Evolutionary conservation across 2,113 vertebrate species (phyloP), one percentile per base, ranked within the genome.

Genomic region (Progne subis): DNA sequence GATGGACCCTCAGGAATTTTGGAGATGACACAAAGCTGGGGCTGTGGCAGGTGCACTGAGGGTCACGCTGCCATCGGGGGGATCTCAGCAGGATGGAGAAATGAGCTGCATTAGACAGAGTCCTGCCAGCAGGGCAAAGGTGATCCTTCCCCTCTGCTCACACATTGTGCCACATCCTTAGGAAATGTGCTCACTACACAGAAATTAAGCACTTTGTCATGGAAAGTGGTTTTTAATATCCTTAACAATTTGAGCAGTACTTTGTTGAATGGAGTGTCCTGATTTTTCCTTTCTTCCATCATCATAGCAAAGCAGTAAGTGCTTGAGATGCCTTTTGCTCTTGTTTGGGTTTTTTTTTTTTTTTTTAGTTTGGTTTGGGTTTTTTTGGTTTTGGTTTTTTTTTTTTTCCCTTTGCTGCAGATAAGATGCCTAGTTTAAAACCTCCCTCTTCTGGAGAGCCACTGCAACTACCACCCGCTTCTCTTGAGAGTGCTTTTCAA

Each of bases 371-470:
- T 31, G 32, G 9, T 12, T 63, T 53, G 29, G 8, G n/a, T 28
- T 86, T 32, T 20, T 20, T 37, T 37, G n/a, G n/a, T n/a, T n/a
- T n/a, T n/a, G n/a, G n/a, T 37, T 37, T 37, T 37, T 9, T 9
- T 6, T 71, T 55, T 59, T 50, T 41, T 90, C 25, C 18, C 14
- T 59, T 61, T 24, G 6, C 52, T 26, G 12, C 57, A 31, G 24
- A 67, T 81, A 41, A 89, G 52, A 78, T 71, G 50, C 9, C 8
- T 92, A 67, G 92, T 77, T 93, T 90, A 25, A 85, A 93, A 77
- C 7, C 68, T 41, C 79, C 81, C 79, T 92, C 85, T 94, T 86
- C 71, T 92, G 92, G 95, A 92, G 37, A 86, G 39, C 17, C n/a
- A 6, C 57, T 85, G 84, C 41, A 89, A 82, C 65, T 96, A 32